These are phyloP conservation scores for Odontocerum albicorne DNA, from an alignment of 2,888 invertebrate genomes.

Conservation along the genomic window DNA sequence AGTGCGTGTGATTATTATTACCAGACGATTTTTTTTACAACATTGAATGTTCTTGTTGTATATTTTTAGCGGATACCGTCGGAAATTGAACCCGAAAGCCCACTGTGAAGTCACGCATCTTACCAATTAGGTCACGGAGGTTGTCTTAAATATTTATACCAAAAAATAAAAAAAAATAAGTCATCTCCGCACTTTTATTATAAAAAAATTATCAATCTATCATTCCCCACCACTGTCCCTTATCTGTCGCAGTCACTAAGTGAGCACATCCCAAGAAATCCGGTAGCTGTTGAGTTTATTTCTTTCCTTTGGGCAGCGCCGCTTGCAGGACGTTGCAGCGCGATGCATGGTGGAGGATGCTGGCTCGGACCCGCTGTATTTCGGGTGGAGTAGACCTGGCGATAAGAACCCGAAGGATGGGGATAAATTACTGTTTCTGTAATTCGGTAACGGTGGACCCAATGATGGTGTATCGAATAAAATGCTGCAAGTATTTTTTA, in stretches of 20 bases:
- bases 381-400: constrained; percentile 2
- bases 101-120: no score
- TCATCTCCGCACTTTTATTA: no score
- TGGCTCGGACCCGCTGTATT: not conserved
- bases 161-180: no score
- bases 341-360: not conserved
- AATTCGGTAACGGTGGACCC: not conserved
- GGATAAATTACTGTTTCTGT: constrained; percentile 16
- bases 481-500: no score
- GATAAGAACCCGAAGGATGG: constrained; percentile 4
- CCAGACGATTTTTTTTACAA: no score
- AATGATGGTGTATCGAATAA: no score
- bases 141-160: no score
- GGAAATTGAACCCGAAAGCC: no score
- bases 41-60: no score
- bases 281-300: constrained; percentile 9
- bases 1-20: no score
- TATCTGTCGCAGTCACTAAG: not conserved
- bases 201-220: not conserved
- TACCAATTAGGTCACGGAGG: no score
- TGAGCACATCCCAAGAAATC: not conserved
- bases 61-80: no score
- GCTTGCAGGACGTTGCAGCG: not conserved
- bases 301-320: not conserved
- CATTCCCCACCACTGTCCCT: not conserved